Conservation (phyloP, 2,797 vertebrate genomes). For the Squalus acanthias region DNA sequence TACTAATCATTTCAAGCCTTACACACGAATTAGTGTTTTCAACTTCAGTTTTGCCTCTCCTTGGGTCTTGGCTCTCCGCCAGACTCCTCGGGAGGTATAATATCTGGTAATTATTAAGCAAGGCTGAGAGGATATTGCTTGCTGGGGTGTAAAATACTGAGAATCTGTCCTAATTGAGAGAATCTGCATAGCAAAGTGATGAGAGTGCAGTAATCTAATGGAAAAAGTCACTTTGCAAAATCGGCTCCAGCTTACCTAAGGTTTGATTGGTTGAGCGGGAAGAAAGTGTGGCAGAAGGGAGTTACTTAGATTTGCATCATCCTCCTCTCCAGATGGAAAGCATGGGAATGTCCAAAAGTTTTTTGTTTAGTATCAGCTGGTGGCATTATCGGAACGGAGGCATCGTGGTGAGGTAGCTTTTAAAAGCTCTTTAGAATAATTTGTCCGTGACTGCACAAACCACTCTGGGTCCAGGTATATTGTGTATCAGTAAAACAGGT, state of each 20-base stretch:
- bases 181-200: constrained; percentile 11
- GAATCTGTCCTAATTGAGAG: constrained; percentile 5
- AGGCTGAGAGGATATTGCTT: not conserved
- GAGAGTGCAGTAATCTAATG: not conserved
- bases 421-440: no score
- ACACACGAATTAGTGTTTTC: not conserved
- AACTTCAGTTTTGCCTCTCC: not conserved
- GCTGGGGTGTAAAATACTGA: constrained; percentile 28
- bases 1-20: not conserved
- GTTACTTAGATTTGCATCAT: not conserved
- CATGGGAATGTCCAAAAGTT: not conserved
- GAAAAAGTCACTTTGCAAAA: not conserved
- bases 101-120: constrained; percentile 17
- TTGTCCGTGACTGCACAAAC: no score
- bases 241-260: not conserved
- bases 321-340: not conserved
- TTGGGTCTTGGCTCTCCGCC: not conserved
- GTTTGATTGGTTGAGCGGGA: not conserved
- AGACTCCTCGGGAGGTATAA: not conserved
- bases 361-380: not conserved
- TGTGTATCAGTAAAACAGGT: no score
- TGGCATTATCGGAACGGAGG: no score
- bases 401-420: no score
- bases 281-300: not conserved
- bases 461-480: no score